Base-by-base conservation (phyloP, 2,888 invertebrate genomes). In the Criorhina ranunculi region DNA sequence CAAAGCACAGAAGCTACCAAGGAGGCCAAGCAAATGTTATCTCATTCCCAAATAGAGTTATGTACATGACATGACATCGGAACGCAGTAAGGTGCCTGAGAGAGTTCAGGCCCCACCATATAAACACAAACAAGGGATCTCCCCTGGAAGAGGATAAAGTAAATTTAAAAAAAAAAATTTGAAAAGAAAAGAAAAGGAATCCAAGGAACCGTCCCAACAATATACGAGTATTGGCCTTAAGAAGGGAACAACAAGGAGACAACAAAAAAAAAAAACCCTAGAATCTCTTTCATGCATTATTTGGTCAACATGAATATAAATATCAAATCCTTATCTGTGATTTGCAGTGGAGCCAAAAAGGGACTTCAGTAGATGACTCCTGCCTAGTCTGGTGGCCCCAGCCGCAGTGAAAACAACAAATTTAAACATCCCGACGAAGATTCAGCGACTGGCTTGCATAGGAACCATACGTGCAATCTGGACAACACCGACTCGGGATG, bases 11-110 rank as follows among this genome's bases (percentile, higher is more conserved):
- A 19, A 29, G 5, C 9, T 29, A 37, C 6, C 33, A 24, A 11
- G 15, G 35, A 40, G 57, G 42, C 46, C 53, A 51, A 12, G 33
- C 53, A 72, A 78, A 83, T 78, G 78, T 67, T 62, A 78, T 83
- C 59, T 73, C 40, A 4, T 33, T 51, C 8, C 53, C 64, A 59
- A 79, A 85, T 57, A 75, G 73, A 73, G 69, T 69, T 57, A 60
- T 73, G 37, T 64, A 55, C 66, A 73, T 51, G 53, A 59, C 75
- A 70, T 64, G 60, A 37, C 40, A 67, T 46, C n/a, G 40, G 33
- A 62, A 67, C 37, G 51, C 12, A 31, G 17, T 62, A 44, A 64
- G 59, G 31, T 69, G 60, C 40, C 42, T 35, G 8, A 19, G 37
- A 49, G 40, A 46, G 44, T 51, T 59, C 42, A 59, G 40, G n/a